Base-by-base conservation (phyloP, 2,113 vertebrate species). In the Triplophysa rosa region DNA sequence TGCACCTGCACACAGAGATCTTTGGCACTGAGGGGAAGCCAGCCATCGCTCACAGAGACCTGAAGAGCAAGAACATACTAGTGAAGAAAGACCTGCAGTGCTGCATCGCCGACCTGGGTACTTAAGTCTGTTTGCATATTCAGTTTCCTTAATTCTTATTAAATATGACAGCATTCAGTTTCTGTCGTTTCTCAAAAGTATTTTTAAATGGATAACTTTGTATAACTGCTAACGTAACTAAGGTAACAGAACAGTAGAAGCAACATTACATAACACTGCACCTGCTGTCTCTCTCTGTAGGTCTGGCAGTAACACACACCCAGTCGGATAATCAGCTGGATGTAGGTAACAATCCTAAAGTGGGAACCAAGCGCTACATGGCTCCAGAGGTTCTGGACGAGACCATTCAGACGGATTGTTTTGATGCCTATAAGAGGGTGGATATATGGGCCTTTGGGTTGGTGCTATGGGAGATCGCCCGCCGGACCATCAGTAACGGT, bases 21-120 rank as follows among this genome's bases (percentile, higher is more conserved):
- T 91, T 94, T 2, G 93, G 93, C 85, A 93, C 93, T 0, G 91
- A 93, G 87, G 93, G 93, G 11, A 94, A 94, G 78, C 92, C 93
- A 1, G 93, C 93, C 78, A 94, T 94, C 49, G 93, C 92, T 2
- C 93, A 94, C 84, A 84, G 93, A 1, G 93, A 94, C 86, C 88
- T 94, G 72, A 94, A 94, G 89, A 94, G 93, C 89, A 94, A 94
- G 84, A 94, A 94, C 78, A 93, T 94, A 72, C 86, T 94, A 80
- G 93, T 94, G 42, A 94, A 92, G 9, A 94, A 93, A 83, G 92
- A 94, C 78, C 88, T 93, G 77, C 91, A 88, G 80, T 94, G 93
- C 89, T 94, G 93, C 90, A 94, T 94, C n/a, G 93, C 93, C 29
- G 93, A 94, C 83, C 88, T 94, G 10, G 93, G 93, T 93, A 80